A percentile compares a stretch with the other conserved stretches of the same genome.
phyloP scores from a whole-genome alignment of 2,888 invertebrate genomes.

The Schizaphis graminum region DNA sequence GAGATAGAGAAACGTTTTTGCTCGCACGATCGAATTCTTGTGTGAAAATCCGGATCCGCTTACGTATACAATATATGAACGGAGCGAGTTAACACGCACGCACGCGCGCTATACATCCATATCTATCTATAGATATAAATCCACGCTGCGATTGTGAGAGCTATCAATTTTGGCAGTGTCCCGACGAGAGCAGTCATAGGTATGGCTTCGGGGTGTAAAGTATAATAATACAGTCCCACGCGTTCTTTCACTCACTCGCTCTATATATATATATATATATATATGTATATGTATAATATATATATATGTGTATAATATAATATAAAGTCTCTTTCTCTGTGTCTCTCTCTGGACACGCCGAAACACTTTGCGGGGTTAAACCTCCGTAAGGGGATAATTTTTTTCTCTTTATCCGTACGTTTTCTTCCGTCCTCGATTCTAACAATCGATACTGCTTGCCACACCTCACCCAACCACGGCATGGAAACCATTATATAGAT shows the following conservation, averaged over 20 bases:
- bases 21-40: conserved; percentile 2
- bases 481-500: neutral
- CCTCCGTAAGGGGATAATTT: conserved; percentile 30
- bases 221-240: neutral
- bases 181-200: neutral
- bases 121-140: conserved; percentile 1
- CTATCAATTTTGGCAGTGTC: conserved; percentile 54
- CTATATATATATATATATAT: no score
- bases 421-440: neutral
- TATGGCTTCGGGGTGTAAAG: conserved; percentile 4
- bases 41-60: conserved; percentile 45
- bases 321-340: neutral
- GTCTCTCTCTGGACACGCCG: neutral
- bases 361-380: conserved; percentile 16
- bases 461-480: neutral
- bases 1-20: neutral
- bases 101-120: neutral
- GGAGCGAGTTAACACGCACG: neutral
- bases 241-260: neutral
- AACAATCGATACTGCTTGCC: conserved; percentile 34
- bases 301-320: no score
- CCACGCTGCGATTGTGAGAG: conserved; percentile 30
- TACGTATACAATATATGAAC: neutral
- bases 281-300: no score
- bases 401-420: neutral